These are phyloP conservation scores for Prinia subflava DNA, from an alignment of 2,113 vertebrate genomes.

Conservation along the genomic window DNA sequence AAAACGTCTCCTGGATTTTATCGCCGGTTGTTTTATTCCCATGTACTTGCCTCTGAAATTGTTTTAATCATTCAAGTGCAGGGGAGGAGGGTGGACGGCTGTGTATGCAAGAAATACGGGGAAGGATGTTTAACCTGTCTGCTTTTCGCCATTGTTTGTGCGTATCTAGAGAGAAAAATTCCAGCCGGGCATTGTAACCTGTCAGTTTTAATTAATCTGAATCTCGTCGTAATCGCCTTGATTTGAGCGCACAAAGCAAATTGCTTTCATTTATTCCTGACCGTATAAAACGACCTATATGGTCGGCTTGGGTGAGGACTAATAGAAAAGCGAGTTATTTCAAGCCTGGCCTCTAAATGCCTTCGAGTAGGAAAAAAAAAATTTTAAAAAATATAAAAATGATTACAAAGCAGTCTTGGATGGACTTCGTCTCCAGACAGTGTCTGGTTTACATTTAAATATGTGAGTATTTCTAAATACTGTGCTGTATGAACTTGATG, in stretches of 20 bases:
- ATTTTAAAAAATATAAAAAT: too few species aligned
- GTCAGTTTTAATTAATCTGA: slow-evolving; percentile 21
- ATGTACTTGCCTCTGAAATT: not conserved
- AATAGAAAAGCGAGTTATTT: not conserved
- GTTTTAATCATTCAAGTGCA: not conserved
- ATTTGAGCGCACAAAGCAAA: not conserved
- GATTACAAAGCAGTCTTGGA: not conserved
- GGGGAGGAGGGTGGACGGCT: not conserved
- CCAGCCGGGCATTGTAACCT: not conserved
- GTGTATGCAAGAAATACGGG: not conserved
- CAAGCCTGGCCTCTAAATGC: not conserved
- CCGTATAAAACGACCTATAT: not conserved
- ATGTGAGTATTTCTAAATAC: not conserved
- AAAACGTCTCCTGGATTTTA: not conserved
- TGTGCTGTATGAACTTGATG: not conserved
- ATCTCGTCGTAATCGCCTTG: not conserved
- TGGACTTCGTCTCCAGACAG: not conserved
- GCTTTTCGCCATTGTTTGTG: not conserved
- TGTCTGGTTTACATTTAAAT: not conserved
- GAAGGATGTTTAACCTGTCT: not conserved
- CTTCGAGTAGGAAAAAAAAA: not conserved
- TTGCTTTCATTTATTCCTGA: not conserved
- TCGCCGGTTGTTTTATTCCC: not conserved
- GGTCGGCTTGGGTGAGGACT: not conserved
- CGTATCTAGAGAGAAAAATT: not conserved